Base-by-base conservation (phyloP, 2,113 vertebrate genomes). In the Ursus arctos region DNA sequence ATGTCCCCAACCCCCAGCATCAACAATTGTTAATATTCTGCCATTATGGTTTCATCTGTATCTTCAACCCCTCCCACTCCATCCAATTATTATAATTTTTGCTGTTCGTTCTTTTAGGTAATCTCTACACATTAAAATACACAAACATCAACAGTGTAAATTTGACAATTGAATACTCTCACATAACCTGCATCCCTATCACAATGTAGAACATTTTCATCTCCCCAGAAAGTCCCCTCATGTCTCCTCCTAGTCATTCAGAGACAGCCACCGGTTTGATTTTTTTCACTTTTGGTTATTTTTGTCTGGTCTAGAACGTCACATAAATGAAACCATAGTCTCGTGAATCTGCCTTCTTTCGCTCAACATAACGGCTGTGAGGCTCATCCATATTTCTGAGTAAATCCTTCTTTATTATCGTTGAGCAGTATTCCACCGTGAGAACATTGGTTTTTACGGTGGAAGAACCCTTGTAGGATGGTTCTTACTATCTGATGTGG, bases 11-110 rank as follows among this genome's bases (percentile, higher is more conserved):
- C 7, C 14, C 33, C 40, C 19, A 87, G 24, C 36, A 72, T 87
- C 51, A 95, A 80, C 55, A 83, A 69, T 92, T 77, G 26, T 57
- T 53, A 80, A 13, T 49, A 80, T 88, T 71, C 59, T 97, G 57
- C 43, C 57, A 47, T 47, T 72, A 24, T 81, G 49, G 13, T 72
- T 91, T 83, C 24, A 86, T 49, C 65, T 85, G 8, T 55, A 67
- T n/a, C 16, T 61, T 67, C 7, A 31, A 69, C 33, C 65, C 28
- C 2, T 10, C 3, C 9, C 43, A 19, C 19, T 22, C 36, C 7
- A 53, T 18, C 1, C 15, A 65, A 16, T 65, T 63, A 63, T 85
- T 79, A 24, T 13, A 83, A 61, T 53, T 85, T 57, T 85, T 81
- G 79, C 7, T 80, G 36, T n/a, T 89, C 14, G 6, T 79, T 94